phyloP scores from a whole-genome alignment of 1,140 invertebrate species.

The Drosophila grimshawi region DNA sequence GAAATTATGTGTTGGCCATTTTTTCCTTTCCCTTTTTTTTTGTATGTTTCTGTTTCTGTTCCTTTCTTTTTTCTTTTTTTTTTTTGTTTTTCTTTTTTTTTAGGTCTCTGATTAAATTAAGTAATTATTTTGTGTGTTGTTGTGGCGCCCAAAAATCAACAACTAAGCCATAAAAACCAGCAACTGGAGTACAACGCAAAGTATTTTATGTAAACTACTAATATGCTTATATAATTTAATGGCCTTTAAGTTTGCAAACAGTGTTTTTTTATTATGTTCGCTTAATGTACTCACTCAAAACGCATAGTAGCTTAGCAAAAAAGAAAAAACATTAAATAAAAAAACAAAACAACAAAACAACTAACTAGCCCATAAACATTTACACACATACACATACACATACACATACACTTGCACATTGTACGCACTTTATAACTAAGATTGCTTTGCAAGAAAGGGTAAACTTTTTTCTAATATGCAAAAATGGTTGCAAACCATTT shows the following conservation, averaged over 20 bases:
- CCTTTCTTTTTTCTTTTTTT: constrained; percentile 22
- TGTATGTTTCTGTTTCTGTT: constrained; percentile 11
- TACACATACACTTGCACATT: constrained; percentile 18
- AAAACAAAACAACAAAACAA: constrained; percentile 4
- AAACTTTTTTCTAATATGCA: constrained; percentile 66
- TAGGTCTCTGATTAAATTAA: constrained; percentile 78
- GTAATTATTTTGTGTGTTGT: constrained; percentile 71
- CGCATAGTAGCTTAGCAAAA: constrained; percentile 58
- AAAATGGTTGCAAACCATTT: constrained; percentile 50
- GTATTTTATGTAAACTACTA: constrained; percentile 44
- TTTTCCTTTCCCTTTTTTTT: constrained; percentile 11
- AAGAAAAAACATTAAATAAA: no score
- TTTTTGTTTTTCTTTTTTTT: constrained; percentile 34
- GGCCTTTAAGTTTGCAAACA: constrained; percentile 18
- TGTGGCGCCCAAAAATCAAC: constrained; percentile 54
- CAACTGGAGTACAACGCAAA: constrained; percentile 22
- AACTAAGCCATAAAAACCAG: constrained; percentile 22
- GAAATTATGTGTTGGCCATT: constrained; percentile 44
- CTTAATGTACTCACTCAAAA: constrained; percentile 39
- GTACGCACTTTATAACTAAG: constrained; percentile 52
- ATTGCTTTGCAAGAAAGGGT: constrained; percentile 32
- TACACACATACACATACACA: constrained; percentile 21
- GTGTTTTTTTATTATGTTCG: constrained; percentile 14
- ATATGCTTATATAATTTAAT: constrained; percentile 56
- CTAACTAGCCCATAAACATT: constrained; percentile 52